phyloP scores from a whole-genome alignment of 2,113 vertebrate species.

The Alligator mississippiensis region DNA sequence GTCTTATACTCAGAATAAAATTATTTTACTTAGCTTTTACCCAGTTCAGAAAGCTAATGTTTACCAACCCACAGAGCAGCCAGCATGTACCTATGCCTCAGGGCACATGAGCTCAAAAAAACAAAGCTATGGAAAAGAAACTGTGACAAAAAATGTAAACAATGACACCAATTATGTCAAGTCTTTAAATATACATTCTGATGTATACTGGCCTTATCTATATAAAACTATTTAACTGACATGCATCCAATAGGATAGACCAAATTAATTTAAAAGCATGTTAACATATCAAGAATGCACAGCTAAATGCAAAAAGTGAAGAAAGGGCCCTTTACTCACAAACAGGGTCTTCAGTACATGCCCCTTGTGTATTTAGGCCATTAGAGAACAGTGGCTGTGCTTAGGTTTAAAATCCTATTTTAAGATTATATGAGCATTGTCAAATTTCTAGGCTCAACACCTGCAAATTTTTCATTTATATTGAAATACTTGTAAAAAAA shows the following conservation, averaged over 20 bases:
- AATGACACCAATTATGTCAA: background rate
- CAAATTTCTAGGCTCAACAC: background rate
- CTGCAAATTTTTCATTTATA: background rate
- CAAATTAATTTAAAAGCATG: background rate
- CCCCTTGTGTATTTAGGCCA: accelerated
- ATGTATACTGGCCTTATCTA: background rate
- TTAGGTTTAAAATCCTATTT: background rate
- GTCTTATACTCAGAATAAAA: background rate
- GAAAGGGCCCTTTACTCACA: background rate
- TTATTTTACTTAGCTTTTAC: background rate
- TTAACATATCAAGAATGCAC: background rate
- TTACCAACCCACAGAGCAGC: background rate
- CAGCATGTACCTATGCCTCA: background rate
- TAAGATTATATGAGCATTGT: background rate
- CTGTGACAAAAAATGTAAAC: background rate
- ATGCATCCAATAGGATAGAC: background rate
- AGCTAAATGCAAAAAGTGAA: background rate
- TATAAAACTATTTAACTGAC: background rate
- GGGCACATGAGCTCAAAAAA: background rate
- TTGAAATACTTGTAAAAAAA: background rate
- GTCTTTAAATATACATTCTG: background rate
- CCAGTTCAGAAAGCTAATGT: background rate
- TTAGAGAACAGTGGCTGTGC: background rate
- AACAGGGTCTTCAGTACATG: background rate
- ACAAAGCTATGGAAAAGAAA: background rate